Evolutionary conservation across 2,888 invertebrate genomes (phyloP).

Genomic region (Dexiosoma caninum): DNA sequence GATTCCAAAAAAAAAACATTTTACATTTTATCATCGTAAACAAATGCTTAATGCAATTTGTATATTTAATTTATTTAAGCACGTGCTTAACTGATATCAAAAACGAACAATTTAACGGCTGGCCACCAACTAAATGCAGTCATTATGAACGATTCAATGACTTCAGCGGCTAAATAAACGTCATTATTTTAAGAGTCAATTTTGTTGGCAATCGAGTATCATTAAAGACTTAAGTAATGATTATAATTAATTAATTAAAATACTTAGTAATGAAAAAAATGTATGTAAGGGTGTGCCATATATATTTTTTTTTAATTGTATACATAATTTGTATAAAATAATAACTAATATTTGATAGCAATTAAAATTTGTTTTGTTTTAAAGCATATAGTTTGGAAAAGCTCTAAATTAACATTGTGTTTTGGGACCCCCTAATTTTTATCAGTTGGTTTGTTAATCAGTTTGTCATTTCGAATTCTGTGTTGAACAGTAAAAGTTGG

Average conservation of each 20-base stretch:
- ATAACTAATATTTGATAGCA: too few relatives aligned
- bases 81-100: slow-evolving; percentile 28
- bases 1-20: background rate
- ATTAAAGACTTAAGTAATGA: slow-evolving; percentile 21
- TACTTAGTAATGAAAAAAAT: background rate
- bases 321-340: background rate
- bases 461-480: slow-evolving; percentile 19
- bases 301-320: background rate
- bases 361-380: background rate
- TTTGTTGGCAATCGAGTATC: background rate
- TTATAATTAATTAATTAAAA: slow-evolving; percentile 41
- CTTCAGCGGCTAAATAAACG: slow-evolving; percentile 8
- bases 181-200: slow-evolving; percentile 13
- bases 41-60: background rate
- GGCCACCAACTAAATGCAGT: slow-evolving; percentile 1
- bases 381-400: background rate
- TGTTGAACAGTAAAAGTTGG: background rate
- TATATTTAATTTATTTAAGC: slow-evolving; percentile 30
- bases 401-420: background rate
- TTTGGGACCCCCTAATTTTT: slow-evolving; percentile 9
- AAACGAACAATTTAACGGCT: background rate
- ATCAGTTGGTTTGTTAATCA: background rate
- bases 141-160: slow-evolving; percentile 15
- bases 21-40: background rate
- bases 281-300: background rate